Evolutionary conservation across 2,888 invertebrate species (phyloP), one percentile per base, ranked within the genome.

Genomic region (Volucella bombylans): DNA sequence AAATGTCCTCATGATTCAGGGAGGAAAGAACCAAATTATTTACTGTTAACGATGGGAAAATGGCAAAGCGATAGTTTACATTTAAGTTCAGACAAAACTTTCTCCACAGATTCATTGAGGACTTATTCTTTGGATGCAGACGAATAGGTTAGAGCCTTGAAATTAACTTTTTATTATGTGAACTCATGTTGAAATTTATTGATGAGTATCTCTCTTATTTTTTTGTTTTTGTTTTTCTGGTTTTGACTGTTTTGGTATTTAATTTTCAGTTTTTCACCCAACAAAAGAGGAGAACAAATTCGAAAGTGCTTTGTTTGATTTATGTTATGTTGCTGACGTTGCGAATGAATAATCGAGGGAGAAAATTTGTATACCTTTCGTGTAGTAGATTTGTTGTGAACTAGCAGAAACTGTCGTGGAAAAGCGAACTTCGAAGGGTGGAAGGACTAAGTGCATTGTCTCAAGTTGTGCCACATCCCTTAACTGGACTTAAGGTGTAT

Each of bases 101-200:
- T 83, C 15, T 49, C 69, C 57, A 73, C 61, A 54, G 43, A 68
- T 43, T 68, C 31, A 31, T 69, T 12, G 3, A 4, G 6, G 15
- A 23, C 45, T 31, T 47, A 15, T n/a, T 39, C 47, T 14, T 18
- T n/a, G 31, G 55, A 59, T 47, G 68, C 15, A 72, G 31, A 43
- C 43, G 18, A 11, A 23, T 23, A 9, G 18, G 65, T 52, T 54
- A 41, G 15, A 50, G n/a, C 52, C 61, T 65, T 61, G 52, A 68
- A 61, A 61, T 68, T 52, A 52, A 61, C 67, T 68, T 65, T 74
- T 43, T 54, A 15, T 12, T 49, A 47, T 59, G 72, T 61, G 45
- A 47, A 62, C 47, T 79, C 52, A 73, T 67, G 67, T 72, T 57
- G 80, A 74, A 68, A 38, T 76, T 80, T 72, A 73, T 72, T 54